These are phyloP conservation scores for Anastatus disparis DNA, from an alignment of 1,140 invertebrate genomes.

Conservation along the genomic window DNA sequence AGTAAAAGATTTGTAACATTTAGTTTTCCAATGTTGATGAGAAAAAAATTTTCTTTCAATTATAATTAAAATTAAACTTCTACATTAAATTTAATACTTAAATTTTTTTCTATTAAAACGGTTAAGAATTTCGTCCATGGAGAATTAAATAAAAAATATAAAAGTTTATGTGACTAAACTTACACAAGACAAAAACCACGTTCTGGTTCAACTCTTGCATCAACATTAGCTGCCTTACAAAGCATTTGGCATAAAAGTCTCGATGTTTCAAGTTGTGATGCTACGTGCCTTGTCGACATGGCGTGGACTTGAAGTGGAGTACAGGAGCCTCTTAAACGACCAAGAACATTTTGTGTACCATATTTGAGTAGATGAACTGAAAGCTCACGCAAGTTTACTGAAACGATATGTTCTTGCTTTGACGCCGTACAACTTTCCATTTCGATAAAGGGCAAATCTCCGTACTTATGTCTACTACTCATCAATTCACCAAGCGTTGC, in stretches of 20 bases:
- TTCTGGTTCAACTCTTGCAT: conserved; percentile 74
- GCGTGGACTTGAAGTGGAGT: conserved; percentile 82
- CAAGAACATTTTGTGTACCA: conserved; percentile 64
- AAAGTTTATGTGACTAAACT: conserved; percentile 47
- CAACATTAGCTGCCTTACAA: conserved; percentile 74
- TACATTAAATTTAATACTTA: too few species aligned
- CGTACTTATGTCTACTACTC: conserved; percentile 59
- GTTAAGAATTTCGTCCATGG: too few species aligned
- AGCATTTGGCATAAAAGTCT: conserved; percentile 79
- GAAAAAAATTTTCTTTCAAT: too few species aligned
- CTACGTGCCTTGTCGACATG: conserved; percentile 81
- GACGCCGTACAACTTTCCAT: conserved; percentile 87
- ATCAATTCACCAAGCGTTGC: conserved; percentile 63
- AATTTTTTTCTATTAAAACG: too few species aligned
- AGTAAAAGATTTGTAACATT: too few species aligned
- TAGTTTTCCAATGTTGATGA: too few species aligned
- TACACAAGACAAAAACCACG: conserved; percentile 84
- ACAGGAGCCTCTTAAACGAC: conserved; percentile 57
- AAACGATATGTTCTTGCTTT: conserved; percentile 87
- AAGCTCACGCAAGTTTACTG: conserved; percentile 84
- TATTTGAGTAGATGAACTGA: conserved; percentile 75
- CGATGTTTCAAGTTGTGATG: conserved; percentile 81
- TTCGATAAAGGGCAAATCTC: conserved; percentile 79
- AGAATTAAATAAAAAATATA: conserved; percentile 22
- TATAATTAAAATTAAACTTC: too few species aligned